These are phyloP conservation scores for Anolis apletophallus DNA, from an alignment of 2,797 vertebrate genomes.

Conservation along the genomic window DNA sequence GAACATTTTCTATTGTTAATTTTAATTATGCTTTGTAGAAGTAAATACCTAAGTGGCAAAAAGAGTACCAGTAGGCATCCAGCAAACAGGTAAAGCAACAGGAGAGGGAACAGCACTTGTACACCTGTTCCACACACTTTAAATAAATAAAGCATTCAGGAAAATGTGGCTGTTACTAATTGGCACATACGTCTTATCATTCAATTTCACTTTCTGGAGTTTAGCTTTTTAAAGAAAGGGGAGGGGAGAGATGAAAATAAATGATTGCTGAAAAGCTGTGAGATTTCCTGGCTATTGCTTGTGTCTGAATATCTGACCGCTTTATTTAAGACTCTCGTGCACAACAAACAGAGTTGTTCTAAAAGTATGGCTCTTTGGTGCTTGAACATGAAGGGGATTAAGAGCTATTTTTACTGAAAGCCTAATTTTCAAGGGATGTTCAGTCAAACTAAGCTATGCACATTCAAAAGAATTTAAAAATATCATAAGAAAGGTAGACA, in stretches of 20 bases:
- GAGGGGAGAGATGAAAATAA: neutral
- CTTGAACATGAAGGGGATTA: constrained; percentile 28
- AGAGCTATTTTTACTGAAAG: neutral
- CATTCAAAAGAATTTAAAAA: neutral
- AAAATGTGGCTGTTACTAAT: constrained; percentile 47
- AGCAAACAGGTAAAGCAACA: constrained; percentile 69
- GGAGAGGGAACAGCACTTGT: constrained; percentile 66
- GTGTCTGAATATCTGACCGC: constrained; percentile 27
- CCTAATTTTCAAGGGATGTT: constrained; percentile 15
- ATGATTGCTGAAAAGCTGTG: constrained; percentile 20
- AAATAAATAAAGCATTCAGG: constrained; percentile 27
- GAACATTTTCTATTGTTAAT: constrained; percentile 33
- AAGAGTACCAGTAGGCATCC: constrained; percentile 66
- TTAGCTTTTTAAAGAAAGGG: constrained; percentile 4
- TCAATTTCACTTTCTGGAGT: constrained; percentile 43
- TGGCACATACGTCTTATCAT: constrained; percentile 43
- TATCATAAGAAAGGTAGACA: neutral
- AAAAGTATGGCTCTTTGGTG: neutral
- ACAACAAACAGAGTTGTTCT: neutral
- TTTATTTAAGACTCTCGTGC: neutral
- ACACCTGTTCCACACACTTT: constrained; percentile 67
- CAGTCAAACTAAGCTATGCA: neutral
- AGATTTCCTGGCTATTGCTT: neutral
- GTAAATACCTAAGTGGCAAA: constrained; percentile 61
- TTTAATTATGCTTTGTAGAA: constrained; percentile 66